These are phyloP conservation scores for Sclerurus mexicanus DNA, from an alignment of 2,113 vertebrate species.

Conservation along the genomic window DNA sequence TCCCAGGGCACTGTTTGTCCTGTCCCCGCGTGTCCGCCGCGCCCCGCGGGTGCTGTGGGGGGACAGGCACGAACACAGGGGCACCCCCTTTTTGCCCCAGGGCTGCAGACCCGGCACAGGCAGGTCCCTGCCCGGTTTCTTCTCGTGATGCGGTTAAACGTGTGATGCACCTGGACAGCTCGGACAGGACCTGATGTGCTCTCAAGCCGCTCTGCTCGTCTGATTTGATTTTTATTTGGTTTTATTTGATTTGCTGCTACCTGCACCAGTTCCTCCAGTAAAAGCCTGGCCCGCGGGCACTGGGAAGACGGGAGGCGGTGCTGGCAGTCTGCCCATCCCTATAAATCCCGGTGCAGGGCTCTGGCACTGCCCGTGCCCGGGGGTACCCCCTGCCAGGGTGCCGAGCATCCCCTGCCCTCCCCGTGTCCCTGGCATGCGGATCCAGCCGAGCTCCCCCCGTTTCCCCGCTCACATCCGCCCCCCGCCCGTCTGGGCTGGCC, in stretches of 20 bases:
- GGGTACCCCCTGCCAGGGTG: fast-evolving
- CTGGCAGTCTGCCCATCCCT: neutral
- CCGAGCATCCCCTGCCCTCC: neutral
- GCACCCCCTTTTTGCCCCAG: neutral
- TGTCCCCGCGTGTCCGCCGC: fast-evolving
- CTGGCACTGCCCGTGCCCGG: neutral
- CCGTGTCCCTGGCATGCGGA: fast-evolving
- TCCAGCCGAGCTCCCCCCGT: neutral
- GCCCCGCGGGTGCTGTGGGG: fast-evolving
- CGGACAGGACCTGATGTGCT: neutral
- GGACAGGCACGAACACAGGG: neutral
- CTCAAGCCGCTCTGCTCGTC: neutral
- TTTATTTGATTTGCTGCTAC: neutral
- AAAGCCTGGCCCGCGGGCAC: neutral
- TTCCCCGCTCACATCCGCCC: neutral
- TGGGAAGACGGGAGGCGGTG: neutral
- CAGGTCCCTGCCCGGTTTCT: neutral
- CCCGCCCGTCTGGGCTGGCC: neutral
- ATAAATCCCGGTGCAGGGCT: neutral
- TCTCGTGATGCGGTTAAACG: fast-evolving
- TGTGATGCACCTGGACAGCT: neutral
- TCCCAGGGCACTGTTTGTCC: neutral
- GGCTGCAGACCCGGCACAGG: neutral
- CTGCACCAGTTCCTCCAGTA: neutral
- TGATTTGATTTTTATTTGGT: neutral